Percentiles rank a stretch among this genome's conserved stretches.
These are phyloP conservation scores for Caenorhabditis remanei DNA, from an alignment of 1,140 invertebrate species.

Conservation along the genomic window DNA sequence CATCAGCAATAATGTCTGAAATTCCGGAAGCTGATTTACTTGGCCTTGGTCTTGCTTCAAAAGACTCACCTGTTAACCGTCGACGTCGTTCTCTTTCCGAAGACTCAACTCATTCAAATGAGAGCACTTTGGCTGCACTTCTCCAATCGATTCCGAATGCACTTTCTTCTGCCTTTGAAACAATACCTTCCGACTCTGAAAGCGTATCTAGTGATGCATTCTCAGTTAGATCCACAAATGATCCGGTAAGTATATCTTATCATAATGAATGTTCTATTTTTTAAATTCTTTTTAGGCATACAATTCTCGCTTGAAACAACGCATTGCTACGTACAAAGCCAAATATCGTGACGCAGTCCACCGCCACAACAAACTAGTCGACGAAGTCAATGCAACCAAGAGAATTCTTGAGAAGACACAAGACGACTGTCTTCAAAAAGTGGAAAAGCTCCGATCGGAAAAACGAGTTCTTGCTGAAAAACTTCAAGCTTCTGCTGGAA, in stretches of 20 bases:
- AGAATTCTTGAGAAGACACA: slow-evolving; percentile 51
- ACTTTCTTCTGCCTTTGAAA: slow-evolving; percentile 21
- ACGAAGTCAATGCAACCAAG: slow-evolving; percentile 22
- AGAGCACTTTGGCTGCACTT: background rate
- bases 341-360: slow-evolving; percentile 40
- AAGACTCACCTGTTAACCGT: background rate
- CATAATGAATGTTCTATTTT: too few relatives aligned
- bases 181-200: slow-evolving; percentile 40
- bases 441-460: slow-evolving; percentile 47
- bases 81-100: slow-evolving; percentile 19
- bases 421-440: slow-evolving; percentile 51
- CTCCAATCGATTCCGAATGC: slow-evolving; percentile 26
- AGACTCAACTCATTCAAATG: slow-evolving; percentile 27
- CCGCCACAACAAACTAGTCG: slow-evolving; percentile 52
- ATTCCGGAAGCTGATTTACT: slow-evolving; percentile 36
- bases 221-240: background rate
- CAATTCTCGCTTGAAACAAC: slow-evolving; percentile 38
- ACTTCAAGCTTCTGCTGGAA: background rate
- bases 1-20: slow-evolving; percentile 39
- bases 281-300: background rate
- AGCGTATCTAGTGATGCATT: slow-evolving; percentile 29
- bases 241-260: background rate
- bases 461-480: slow-evolving; percentile 55
- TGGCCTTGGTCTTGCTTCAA: background rate
- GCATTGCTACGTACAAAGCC: slow-evolving; percentile 52